phyloP scores from a whole-genome alignment of 2,113 vertebrate species.

The Meriones unguiculatus region DNA sequence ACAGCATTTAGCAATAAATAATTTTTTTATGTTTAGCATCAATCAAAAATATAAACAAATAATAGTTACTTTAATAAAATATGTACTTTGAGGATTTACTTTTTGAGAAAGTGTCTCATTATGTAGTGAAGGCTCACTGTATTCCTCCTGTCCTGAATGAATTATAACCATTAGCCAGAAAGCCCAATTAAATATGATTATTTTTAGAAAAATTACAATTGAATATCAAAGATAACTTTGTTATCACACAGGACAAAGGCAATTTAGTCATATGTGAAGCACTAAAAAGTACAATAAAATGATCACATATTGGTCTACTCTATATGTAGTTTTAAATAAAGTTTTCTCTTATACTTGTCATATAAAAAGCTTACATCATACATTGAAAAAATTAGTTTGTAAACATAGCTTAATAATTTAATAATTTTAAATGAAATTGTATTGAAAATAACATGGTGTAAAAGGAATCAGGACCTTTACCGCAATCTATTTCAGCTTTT shows the following conservation, averaged over 20 bases:
- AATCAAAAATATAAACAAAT: conserved; percentile 26
- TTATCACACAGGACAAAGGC: conserved; percentile 3
- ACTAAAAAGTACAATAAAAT: conserved; percentile 38
- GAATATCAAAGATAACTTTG: not conserved
- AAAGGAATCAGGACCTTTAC: conserved; percentile 13
- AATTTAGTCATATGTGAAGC: not conserved
- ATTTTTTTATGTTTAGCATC: not conserved
- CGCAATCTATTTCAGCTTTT: not conserved
- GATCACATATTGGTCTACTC: conserved; percentile 6
- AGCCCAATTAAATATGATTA: not conserved
- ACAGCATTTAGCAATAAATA: not conserved
- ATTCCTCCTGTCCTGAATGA: not conserved
- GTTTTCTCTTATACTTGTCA: conserved; percentile 8
- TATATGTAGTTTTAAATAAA: not conserved
- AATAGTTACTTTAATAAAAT: conserved; percentile 20
- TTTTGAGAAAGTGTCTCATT: not conserved
- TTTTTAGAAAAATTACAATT: not conserved
- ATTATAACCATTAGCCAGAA: not conserved
- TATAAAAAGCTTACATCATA: not conserved
- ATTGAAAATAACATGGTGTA: conserved; percentile 54
- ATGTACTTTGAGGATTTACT: not conserved
- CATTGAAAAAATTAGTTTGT: conserved; percentile 33
- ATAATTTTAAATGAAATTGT: not conserved
- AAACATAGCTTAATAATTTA: not conserved
- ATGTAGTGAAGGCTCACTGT: not conserved